Conservation (phyloP, 1,140 invertebrate genomes). For the Tribolium madens region DNA sequence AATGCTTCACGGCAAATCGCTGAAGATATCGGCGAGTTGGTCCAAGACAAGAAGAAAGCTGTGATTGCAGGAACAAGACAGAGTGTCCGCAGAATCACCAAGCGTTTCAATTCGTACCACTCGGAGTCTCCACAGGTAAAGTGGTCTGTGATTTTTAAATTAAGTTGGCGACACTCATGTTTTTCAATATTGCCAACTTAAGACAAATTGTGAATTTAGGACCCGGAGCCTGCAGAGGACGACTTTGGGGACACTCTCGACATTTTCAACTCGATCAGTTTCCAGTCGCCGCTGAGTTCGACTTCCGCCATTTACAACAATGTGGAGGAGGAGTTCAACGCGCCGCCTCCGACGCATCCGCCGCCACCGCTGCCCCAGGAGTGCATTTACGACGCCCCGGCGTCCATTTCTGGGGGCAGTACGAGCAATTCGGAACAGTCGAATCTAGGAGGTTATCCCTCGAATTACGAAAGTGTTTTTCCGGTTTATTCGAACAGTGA, state of each 20-base stretch:
- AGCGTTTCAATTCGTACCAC: constrained; percentile 61
- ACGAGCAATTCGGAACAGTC: constrained; percentile 63
- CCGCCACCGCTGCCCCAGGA: constrained; percentile 72
- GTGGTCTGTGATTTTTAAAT: too few relatives aligned
- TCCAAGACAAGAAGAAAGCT: constrained; percentile 68
- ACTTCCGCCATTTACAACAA: constrained; percentile 57
- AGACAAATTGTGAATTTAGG: too few relatives aligned
- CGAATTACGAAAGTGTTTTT: constrained; percentile 66
- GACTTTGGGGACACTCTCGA: constrained; percentile 54
- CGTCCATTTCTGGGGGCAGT: constrained; percentile 60
- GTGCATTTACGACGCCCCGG: constrained; percentile 70
- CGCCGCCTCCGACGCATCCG: constrained; percentile 71
- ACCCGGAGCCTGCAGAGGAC: constrained; percentile 47
- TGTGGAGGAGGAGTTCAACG: constrained; percentile 61
- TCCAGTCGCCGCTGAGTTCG: constrained; percentile 61
- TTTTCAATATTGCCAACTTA: too few relatives aligned
- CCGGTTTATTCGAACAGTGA: constrained; percentile 59
- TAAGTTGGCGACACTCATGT: too few relatives aligned
- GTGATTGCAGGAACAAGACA: constrained; percentile 69
- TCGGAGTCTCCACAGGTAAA: constrained; percentile 48
- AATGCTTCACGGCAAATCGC: constrained; percentile 67
- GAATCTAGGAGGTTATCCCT: constrained; percentile 58
- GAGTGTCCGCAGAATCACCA: constrained; percentile 65
- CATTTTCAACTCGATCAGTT: constrained; percentile 62
- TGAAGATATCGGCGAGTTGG: constrained; percentile 68